phyloP scores from a whole-genome alignment of 1,140 invertebrate genomes.

The Drosophila malerkotliana region DNA sequence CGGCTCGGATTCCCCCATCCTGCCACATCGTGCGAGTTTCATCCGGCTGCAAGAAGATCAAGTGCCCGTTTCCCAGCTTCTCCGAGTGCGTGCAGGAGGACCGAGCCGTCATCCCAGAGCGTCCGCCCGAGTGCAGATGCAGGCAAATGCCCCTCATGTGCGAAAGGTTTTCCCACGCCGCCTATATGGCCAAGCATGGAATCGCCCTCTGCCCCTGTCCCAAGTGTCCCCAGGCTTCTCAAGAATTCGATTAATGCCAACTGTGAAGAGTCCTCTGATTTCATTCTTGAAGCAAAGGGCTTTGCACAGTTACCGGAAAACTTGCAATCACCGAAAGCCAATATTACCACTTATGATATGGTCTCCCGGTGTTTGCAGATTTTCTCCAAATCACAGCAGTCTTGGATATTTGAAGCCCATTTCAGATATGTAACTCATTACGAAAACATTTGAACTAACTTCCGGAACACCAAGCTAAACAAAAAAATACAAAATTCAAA shows the following conservation, averaged over 20 bases:
- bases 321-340: conserved; percentile 4
- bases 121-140: conserved; percentile 34
- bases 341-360: neutral
- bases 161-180: neutral
- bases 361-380: neutral
- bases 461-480: neutral
- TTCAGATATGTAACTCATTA: neutral
- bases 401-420: neutral
- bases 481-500: conserved; percentile 20
- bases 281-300: neutral
- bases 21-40: neutral
- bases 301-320: neutral
- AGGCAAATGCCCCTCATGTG: neutral
- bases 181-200: neutral
- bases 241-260: neutral
- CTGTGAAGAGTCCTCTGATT: neutral
- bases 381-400: conserved; percentile 10
- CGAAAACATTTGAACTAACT: neutral
- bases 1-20: conserved; percentile 31
- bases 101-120: neutral
- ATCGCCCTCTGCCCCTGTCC: neutral
- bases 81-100: conserved; percentile 50
- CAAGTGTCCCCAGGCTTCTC: neutral
- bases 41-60: conserved; percentile 28
- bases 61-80: conserved; percentile 64